These are phyloP conservation scores for Drosophila anceps DNA, from an alignment of 2,888 invertebrate species.

Conservation along the genomic window DNA sequence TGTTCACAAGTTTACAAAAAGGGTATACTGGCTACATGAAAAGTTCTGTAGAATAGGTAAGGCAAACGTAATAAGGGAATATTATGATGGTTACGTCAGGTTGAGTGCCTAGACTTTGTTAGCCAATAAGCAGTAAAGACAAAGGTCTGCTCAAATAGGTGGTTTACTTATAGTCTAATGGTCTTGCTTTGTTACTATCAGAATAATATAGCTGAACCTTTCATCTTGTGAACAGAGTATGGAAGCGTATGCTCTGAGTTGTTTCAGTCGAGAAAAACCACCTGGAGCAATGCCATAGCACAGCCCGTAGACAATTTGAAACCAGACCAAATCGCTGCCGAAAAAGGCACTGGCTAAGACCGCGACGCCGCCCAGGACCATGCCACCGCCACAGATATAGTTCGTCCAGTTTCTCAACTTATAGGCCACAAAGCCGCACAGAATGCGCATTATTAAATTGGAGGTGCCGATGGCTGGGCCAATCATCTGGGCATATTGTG, in stretches of 20 bases:
- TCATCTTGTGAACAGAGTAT: slow-evolving; percentile 4
- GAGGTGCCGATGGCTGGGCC: slow-evolving; percentile 89
- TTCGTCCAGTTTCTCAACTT: slow-evolving; percentile 63
- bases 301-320: slow-evolving; percentile 76
- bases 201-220: not conserved
- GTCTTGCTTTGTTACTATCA: too few species aligned
- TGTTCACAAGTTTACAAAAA: not conserved
- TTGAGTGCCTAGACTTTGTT: too few species aligned
- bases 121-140: too few species aligned
- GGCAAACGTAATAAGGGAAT: not conserved
- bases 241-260: not conserved
- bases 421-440: slow-evolving; percentile 76
- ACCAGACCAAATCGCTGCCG: slow-evolving; percentile 79
- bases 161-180: too few species aligned
- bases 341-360: slow-evolving; percentile 89
- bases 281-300: slow-evolving; percentile 81
- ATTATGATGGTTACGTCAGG: too few species aligned
- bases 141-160: too few species aligned
- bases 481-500: slow-evolving; percentile 45
- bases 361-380: slow-evolving; percentile 85
- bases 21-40: not conserved
- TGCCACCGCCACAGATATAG: slow-evolving; percentile 74
- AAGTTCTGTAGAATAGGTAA: not conserved
- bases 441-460: slow-evolving; percentile 87
- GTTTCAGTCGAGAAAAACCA: slow-evolving; percentile 24